Evolutionary conservation across 2,113 vertebrate species (phyloP).

Genomic region (human): GRCh38 chr2:215562001-215562500

Average conservation of each 20-base stretch:
- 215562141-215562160: neutral
- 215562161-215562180: neutral
- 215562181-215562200: neutral
- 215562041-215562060: conserved; percentile 37
- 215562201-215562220: neutral
- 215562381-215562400: neutral
- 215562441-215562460: neutral
- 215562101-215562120: conserved; percentile 22
- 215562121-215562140: neutral
- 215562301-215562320: neutral
- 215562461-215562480: neutral
- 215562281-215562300: neutral
- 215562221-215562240: neutral
- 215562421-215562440: neutral
- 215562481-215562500: neutral
- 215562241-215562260: neutral
- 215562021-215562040: neutral
- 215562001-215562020: neutral
- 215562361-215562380: neutral
- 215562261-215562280: neutral
- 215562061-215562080: conserved; percentile 8
- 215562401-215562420: neutral
- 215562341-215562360: neutral
- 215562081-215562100: neutral
- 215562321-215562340: neutral